These are phyloP conservation scores for Tangara arthus DNA, from an alignment of 2,797 vertebrate genomes.

Conservation along the genomic window DNA sequence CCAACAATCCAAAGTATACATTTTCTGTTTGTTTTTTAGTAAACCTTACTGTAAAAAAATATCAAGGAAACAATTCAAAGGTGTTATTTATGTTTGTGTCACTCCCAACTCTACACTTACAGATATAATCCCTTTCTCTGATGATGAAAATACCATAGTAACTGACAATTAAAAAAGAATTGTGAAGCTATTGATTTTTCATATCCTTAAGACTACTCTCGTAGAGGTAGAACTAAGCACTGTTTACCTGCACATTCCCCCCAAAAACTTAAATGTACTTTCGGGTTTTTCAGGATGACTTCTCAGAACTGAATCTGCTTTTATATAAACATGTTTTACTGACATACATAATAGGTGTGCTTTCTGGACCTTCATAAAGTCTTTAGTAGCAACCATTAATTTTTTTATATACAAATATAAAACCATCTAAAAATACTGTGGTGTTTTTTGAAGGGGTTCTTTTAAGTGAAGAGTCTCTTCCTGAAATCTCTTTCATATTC, in stretches of 20 bases:
- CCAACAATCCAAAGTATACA: not conserved
- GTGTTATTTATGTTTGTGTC: not conserved
- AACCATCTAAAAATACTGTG: not conserved
- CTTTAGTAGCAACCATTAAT: not conserved
- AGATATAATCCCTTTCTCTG: not conserved
- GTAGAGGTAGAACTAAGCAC: not conserved
- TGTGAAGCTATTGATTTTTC: not conserved
- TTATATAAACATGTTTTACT: not conserved
- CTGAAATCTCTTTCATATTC: not conserved
- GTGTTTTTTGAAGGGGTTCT: not conserved
- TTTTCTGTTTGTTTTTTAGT: not conserved
- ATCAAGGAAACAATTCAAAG: not conserved
- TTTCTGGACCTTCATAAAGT: not conserved
- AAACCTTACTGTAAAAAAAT: not conserved
- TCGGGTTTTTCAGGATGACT: not conserved
- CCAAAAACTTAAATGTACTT: not conserved
- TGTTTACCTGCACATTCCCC: not conserved
- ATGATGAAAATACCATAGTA: not conserved
- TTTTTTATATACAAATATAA: not conserved
- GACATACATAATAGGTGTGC: not conserved
- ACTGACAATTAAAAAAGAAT: not conserved
- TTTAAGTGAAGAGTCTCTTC: not conserved
- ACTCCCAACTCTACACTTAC: not conserved
- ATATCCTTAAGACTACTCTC: not conserved
- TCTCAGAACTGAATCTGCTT: not conserved